These are phyloP conservation scores for Nothura maculosa DNA, from an alignment of 2,797 vertebrate species.

Conservation along the genomic window DNA sequence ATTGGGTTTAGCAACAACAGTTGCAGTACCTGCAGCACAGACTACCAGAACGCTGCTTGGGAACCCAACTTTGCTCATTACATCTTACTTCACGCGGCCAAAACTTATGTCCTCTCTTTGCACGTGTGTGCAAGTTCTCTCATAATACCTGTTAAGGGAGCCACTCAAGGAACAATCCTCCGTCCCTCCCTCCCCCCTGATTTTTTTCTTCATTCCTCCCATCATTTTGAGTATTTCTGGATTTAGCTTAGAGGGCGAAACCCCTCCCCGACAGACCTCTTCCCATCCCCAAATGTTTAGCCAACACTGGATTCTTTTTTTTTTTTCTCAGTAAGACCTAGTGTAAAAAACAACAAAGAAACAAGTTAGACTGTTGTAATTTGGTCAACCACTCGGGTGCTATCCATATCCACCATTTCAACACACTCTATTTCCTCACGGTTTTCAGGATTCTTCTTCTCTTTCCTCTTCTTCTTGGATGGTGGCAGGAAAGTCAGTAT, in stretches of 20 bases:
- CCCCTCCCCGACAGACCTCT: background rate
- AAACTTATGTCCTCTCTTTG: constrained; percentile 33
- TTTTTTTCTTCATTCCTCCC: constrained; percentile 49
- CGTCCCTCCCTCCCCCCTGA: background rate
- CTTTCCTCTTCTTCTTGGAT: constrained; percentile 91
- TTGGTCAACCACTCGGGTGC: constrained; percentile 97
- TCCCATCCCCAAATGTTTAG: constrained; percentile 18
- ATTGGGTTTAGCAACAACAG: constrained; percentile 77
- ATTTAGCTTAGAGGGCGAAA: constrained; percentile 55
- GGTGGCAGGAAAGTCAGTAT: constrained; percentile 98
- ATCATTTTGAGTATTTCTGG: constrained; percentile 64
- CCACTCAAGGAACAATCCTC: constrained; percentile 59
- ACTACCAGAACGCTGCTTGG: constrained; percentile 65
- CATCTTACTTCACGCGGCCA: constrained; percentile 62
- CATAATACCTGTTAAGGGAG: constrained; percentile 58
- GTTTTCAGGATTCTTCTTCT: constrained; percentile 88
- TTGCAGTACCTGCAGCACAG: constrained; percentile 76
- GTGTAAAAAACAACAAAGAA: constrained; percentile 80
- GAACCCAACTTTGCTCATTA: constrained; percentile 73
- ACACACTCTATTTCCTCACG: constrained; percentile 96
- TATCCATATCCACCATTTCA: constrained; percentile 97
- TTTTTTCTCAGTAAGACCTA: constrained; percentile 79
- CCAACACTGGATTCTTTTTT: constrained; percentile 35
- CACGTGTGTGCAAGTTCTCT: constrained; percentile 60
- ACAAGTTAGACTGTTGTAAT: constrained; percentile 95